Base-by-base conservation (phyloP, 2,797 vertebrate genomes). In the Hydrocynus forskahlii region DNA sequence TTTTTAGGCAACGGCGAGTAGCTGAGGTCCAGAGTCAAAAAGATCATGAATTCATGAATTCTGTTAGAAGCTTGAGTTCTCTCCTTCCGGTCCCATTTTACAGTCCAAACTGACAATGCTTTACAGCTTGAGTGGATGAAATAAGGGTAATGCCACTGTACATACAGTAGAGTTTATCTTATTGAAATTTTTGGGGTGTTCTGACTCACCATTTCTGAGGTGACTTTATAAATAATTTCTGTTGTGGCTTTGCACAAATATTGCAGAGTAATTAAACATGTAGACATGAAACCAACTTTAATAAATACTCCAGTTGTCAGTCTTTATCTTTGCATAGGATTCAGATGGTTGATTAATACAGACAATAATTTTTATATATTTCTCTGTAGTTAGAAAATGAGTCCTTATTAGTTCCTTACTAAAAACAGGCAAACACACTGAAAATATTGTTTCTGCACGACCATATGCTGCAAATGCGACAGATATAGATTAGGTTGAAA, bases 41-140 rank as follows among this genome's bases (percentile, higher is more conserved):
- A 82, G 85, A 43, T n/a, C n/a, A n/a, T n/a, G 85, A 91, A 87
- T 92, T 90, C 84, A 90, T 23, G 78, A 89, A 87, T 92, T 83
- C 86, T 89, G 84, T 87, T 88, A 88, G 89, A 88, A 92, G 87
- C 84, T 85, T 86, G 89, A 87, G 83, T 88, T 86, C 75, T 88
- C 81, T 84, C 88, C 87, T 91, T 93, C 88, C 86, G 81, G 91
- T 92, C 91, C 82, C 82, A 78, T 86, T 91, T 86, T 75, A 84
- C 82, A 84, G 86, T 89, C 85, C 80, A 82, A 76, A 83, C 75
- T 85, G 82, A 78, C 71, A 50, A 52, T 84, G 71, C 50, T 83
- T 76, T 73, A 54, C 13, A 48, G 80, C 54, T 79, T 43, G 1
- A 76, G 67, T 48, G 83, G 76, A 80, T 40, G 5, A 76, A 66